Conservation (phyloP, 2,113 vertebrate species). For the Paramisgurnus dabryanus region DNA sequence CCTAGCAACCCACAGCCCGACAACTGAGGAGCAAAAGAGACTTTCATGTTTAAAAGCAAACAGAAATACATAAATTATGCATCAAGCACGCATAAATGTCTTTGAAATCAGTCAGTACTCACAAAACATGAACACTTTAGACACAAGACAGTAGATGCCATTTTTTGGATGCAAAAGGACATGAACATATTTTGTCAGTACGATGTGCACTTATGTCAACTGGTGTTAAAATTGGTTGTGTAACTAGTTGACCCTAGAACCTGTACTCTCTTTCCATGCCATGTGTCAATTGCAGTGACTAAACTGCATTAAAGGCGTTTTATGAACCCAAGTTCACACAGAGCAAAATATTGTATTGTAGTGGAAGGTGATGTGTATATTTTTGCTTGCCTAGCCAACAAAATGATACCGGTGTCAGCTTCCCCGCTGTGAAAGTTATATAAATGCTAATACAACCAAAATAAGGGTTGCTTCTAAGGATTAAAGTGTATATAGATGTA, state of each 20-base stretch:
- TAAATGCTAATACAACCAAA: conserved; percentile 33
- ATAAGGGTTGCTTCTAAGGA: neutral
- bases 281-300: no score
- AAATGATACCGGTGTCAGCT: conserved; percentile 25
- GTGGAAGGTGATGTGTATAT: neutral
- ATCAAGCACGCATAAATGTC: neutral
- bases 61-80: conserved; percentile 1
- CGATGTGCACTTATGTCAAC: no score
- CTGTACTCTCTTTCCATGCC: no score
- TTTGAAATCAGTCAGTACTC: neutral
- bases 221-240: no score
- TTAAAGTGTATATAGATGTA: neutral
- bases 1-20: conserved; percentile 94
- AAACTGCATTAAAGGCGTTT: neutral
- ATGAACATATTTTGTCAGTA: no score
- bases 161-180: no score
- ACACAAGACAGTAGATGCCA: no score
- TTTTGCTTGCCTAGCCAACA: neutral
- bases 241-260: no score
- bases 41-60: conserved; percentile 21
- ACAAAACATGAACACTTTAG: no score
- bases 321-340: neutral
- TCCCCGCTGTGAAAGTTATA: conserved; percentile 15
- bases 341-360: neutral
- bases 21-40: conserved; percentile 78